Evolutionary conservation across 2,888 invertebrate genomes (phyloP).

Genomic region (Drosophila demipolita): DNA sequence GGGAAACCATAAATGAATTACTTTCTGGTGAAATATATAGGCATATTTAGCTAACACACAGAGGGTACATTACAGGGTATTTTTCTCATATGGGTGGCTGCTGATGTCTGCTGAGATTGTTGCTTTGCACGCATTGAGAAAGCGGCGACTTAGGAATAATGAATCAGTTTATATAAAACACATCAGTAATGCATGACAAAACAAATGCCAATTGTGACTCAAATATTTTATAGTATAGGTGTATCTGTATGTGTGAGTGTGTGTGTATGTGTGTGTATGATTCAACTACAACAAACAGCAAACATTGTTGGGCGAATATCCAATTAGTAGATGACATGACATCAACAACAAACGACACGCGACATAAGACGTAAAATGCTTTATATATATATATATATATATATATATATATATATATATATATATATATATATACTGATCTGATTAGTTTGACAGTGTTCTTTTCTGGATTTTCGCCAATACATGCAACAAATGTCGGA

Average conservation of each 20-base stretch:
- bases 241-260: neutral
- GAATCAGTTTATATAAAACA: slow-evolving; percentile 40
- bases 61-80: slow-evolving; percentile 3
- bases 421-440: neutral
- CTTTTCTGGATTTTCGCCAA: neutral
- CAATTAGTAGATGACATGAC: slow-evolving; percentile 54
- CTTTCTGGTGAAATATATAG: neutral
- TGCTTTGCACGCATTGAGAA: slow-evolving; percentile 33
- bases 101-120: slow-evolving; percentile 15
- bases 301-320: slow-evolving; percentile 47
- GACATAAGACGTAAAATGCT: slow-evolving; percentile 27
- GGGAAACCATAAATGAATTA: neutral
- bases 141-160: slow-evolving; percentile 28
- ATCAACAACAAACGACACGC: slow-evolving; percentile 38
- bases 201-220: slow-evolving; percentile 65
- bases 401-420: too few species aligned
- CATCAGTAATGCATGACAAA: slow-evolving; percentile 50
- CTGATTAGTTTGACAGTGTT: neutral
- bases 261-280: slow-evolving; percentile 32
- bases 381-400: neutral
- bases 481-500: neutral
- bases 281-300: slow-evolving; percentile 50
- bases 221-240: slow-evolving; percentile 23
- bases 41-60: neutral
- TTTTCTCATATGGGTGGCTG: neutral